Evolutionary conservation across 37 sponge, comb jelly and placozoan genomes (phyloP), one percentile per base, ranked within the genome.

Genomic region (Bolinopsis microptera): DNA sequence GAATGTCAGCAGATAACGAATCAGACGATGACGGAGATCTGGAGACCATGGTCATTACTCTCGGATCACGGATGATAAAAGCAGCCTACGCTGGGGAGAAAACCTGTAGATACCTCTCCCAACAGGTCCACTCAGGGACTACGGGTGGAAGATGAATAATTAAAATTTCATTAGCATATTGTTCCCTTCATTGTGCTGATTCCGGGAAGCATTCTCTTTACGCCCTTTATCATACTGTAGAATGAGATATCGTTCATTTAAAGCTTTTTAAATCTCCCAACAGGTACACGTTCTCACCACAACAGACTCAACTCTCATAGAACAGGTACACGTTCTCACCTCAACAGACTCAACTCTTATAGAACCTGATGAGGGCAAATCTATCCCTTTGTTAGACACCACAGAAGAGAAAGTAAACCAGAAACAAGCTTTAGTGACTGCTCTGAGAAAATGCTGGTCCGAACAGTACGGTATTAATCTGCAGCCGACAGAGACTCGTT

Each of bases 1-100:
- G 61, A 18, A 48, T 48, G 61, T 48, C 61, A 13, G 5, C 61
- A 48, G 61, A 48, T 18, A 48, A 48, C 61, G n/a, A n/a, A n/a
- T 48, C 61, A 13, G 61, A 48, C n/a, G n/a, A n/a, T n/a, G n/a
- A n/a, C n/a, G n/a, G n/a, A 16, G 80, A 77, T 3, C 21, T 31
- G 13, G 33, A 27, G 36, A 77, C 80, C 22, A 77, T 77, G 80
- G 80, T 77, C 22, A 77, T 77, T 18, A 32, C 80, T 16, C 80
- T 77, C 1, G 80, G 80, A 32, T 35, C 36, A 3, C 21, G 80
- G 36, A 35, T 16, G 21, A 77, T 77, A 34, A 77, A 77, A 32
- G 80, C 80, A 35, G 80, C 36, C 28, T 77, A 77, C 32, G 34
- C 80, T 77, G 80, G 80, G 35, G 80, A 77, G 80, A 77, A 77